Conservation (phyloP, 2,113 vertebrate species). For the Myiopsitta monachus region DNA sequence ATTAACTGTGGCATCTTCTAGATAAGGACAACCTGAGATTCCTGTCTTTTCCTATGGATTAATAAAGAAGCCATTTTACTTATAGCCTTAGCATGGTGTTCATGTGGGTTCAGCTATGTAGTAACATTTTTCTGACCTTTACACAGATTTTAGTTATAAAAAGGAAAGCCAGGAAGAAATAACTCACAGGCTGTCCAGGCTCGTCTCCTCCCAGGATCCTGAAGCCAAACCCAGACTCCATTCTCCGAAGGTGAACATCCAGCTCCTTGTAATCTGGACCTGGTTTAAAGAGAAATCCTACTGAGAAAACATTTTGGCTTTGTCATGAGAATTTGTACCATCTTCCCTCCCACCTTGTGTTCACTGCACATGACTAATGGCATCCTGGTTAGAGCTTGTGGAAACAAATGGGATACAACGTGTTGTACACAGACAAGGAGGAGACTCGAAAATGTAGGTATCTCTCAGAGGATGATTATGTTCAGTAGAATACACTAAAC, state of each 20-base stretch:
- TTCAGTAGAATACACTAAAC: background rate
- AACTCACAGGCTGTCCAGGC: constrained; percentile 96
- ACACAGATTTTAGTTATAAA: background rate
- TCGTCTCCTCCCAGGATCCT: constrained; percentile 97
- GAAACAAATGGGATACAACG: constrained; percentile 22
- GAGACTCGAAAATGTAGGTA: constrained; percentile 19
- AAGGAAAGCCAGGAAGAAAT: background rate
- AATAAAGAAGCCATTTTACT: background rate
- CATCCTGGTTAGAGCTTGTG: constrained; percentile 43
- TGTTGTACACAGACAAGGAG: constrained; percentile 2
- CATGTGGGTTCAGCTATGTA: background rate
- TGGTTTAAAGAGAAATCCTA: constrained; percentile 71
- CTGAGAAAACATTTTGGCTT: constrained; percentile 43
- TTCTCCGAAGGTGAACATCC: constrained; percentile 93
- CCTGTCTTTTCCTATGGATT: background rate
- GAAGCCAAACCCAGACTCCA: constrained; percentile 98
- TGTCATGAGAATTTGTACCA: background rate
- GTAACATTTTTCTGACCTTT: background rate
- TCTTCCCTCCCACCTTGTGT: constrained; percentile 32
- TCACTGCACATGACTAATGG: constrained; percentile 52
- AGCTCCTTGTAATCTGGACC: constrained; percentile 91
- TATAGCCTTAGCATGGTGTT: background rate
- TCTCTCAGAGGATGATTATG: background rate
- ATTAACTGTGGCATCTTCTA: background rate
- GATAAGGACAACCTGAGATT: background rate